Percentiles rank a stretch among this genome's conserved stretches.
phyloP scores from a whole-genome alignment of 1,140 invertebrate genomes.

The Druon quercuslanigerum region DNA sequence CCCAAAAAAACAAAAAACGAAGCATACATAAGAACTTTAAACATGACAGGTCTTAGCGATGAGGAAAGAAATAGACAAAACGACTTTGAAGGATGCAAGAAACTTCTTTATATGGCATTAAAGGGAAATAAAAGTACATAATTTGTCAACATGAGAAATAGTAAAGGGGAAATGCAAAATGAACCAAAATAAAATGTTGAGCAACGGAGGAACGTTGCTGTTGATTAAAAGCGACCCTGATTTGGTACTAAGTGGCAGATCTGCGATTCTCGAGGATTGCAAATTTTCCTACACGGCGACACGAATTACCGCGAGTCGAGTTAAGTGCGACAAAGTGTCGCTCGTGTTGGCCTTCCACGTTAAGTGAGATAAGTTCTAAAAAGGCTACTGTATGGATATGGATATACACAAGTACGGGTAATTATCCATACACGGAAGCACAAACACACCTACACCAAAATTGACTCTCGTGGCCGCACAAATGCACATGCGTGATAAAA shows the following conservation, averaged over 20 bases:
- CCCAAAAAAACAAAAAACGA: no score
- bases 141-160: no score
- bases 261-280: conserved; percentile 13
- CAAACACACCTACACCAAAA: conserved; percentile 39
- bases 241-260: conserved; percentile 12
- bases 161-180: no score
- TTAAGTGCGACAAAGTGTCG: conserved; percentile 57
- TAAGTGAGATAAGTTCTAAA: conserved; percentile 52
- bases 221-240: conserved; percentile 18
- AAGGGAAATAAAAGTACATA: no score
- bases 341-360: conserved; percentile 44
- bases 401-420: conserved; percentile 53
- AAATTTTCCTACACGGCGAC: conserved; percentile 25
- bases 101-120: no score
- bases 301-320: conserved; percentile 1
- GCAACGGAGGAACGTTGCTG: background rate
- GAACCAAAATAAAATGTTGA: no score
- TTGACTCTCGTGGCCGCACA: conserved; percentile 35
- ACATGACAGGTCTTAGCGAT: no score
- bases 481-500: conserved; percentile 65
- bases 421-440: conserved; percentile 54
- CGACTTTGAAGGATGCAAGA: no score
- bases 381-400: conserved; percentile 37
- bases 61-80: no score
- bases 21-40: no score